A percentile compares a stretch with the other conserved stretches of the same genome.
Evolutionary conservation across 2,797 vertebrate genomes (phyloP).

Genomic region (Xiphorhynchus erythropygius): DNA sequence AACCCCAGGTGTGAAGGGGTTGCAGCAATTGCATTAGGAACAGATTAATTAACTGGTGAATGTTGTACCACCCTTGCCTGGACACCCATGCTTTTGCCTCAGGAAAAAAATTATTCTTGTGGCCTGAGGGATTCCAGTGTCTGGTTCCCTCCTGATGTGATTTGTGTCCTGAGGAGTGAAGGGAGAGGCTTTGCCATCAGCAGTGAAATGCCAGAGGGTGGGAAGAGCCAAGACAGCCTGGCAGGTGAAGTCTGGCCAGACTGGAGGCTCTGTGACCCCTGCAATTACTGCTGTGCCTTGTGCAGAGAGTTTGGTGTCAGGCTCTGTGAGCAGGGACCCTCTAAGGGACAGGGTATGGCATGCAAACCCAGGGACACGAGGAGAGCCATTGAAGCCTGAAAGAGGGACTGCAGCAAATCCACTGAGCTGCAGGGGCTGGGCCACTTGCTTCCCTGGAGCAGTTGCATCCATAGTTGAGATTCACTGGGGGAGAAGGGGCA

Average conservation of each 20-base stretch:
- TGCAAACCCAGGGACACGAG: background rate
- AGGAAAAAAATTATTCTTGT: background rate
- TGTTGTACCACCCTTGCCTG: background rate
- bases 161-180: background rate
- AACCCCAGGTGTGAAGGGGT: background rate
- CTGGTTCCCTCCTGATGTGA: background rate
- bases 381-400: rapidly evolving
- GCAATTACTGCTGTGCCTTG: background rate
- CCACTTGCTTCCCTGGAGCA: background rate
- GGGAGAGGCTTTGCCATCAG: background rate
- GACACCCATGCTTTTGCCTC: background rate
- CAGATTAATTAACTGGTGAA: background rate
- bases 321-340: background rate
- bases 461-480: background rate
- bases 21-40: background rate
- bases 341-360: background rate
- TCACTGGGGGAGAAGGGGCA: background rate
- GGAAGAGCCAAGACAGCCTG: background rate
- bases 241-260: background rate
- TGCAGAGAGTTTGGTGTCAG: background rate
- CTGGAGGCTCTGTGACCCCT: background rate
- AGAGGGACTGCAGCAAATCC: background rate
- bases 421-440: background rate
- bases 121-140: background rate
- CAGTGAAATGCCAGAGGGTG: background rate